Evolutionary conservation across 2,888 invertebrate species (phyloP).

Genomic region (Rambutsinella grinnellia): DNA sequence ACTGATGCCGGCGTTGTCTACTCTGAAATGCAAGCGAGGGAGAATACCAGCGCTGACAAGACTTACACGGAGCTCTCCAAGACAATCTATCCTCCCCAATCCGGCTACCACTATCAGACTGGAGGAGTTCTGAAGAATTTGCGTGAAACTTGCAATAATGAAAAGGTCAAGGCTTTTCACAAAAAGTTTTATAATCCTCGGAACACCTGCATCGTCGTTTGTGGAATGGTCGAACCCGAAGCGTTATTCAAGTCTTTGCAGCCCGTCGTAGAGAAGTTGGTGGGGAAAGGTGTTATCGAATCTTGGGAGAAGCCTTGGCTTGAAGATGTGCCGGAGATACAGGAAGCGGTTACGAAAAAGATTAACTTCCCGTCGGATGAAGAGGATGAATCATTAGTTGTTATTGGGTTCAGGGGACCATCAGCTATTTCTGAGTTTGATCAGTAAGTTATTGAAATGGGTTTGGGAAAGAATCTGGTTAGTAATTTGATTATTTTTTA

Average conservation of each 20-base stretch:
- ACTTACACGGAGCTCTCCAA: slow-evolving; percentile 77
- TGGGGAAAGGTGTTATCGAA: slow-evolving; percentile 71
- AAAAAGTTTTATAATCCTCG: slow-evolving; percentile 89
- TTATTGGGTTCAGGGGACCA: slow-evolving; percentile 86
- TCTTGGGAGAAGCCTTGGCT: slow-evolving; percentile 79
- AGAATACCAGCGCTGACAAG: slow-evolving; percentile 83
- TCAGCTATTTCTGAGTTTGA: slow-evolving; percentile 73
- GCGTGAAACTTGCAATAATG: slow-evolving; percentile 82
- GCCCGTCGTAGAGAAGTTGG: slow-evolving; percentile 82
- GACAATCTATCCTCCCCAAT: slow-evolving; percentile 82
- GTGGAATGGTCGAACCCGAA: slow-evolving; percentile 82
- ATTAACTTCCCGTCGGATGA: slow-evolving; percentile 83
- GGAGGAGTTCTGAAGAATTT: slow-evolving; percentile 89
- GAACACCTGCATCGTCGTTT: slow-evolving; percentile 86
- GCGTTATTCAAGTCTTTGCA: slow-evolving; percentile 82
- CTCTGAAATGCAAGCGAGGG: slow-evolving; percentile 92
- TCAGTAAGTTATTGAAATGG: slow-evolving; percentile 64
- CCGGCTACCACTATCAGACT: slow-evolving; percentile 87
- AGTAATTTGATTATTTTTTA: slow-evolving; percentile 11
- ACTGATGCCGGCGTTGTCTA: slow-evolving; percentile 96
- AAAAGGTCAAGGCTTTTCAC: slow-evolving; percentile 86
- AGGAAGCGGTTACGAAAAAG: slow-evolving; percentile 73
- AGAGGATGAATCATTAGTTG: slow-evolving; percentile 75
- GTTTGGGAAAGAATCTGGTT: not conserved
- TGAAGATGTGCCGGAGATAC: slow-evolving; percentile 76